phyloP scores from a whole-genome alignment of 1,140 invertebrate species.

The Andricus grossulariae region DNA sequence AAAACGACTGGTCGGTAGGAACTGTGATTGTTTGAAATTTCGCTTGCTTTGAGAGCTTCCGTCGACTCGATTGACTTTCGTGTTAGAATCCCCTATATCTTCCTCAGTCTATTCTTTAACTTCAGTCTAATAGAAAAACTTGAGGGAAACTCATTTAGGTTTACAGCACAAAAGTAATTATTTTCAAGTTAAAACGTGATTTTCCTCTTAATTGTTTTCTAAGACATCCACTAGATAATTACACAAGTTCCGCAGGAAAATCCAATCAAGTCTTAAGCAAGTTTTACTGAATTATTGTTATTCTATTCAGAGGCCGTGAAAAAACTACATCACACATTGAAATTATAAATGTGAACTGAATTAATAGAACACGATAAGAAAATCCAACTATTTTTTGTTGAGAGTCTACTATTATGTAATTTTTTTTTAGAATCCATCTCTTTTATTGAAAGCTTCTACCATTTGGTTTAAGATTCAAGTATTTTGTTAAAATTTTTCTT shows the following conservation, averaged over 20 bases:
- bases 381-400: too few species aligned
- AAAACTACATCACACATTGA: too few species aligned
- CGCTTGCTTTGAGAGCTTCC: conserved; percentile 25
- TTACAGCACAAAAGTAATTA: conserved; percentile 30
- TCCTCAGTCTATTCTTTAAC: conserved; percentile 11
- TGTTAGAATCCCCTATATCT: conserved; percentile 22
- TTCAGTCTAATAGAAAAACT: conserved; percentile 30
- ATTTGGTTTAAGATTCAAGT: too few species aligned
- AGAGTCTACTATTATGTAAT: too few species aligned
- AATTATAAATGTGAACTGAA: too few species aligned
- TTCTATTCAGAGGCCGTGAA: neutral
- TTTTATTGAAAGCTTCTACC: too few species aligned
- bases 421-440: too few species aligned
- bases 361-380: too few species aligned
- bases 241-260: conserved; percentile 27
- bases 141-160: conserved; percentile 26
- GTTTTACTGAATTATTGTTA: neutral
- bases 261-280: conserved; percentile 5
- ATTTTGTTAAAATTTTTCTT: too few species aligned
- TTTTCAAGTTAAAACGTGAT: conserved; percentile 30
- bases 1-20: conserved; percentile 14
- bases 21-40: conserved; percentile 30
- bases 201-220: conserved; percentile 29
- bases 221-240: conserved; percentile 18
- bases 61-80: conserved; percentile 28